Base-by-base conservation (phyloP, 2,888 invertebrate species). In the Tetheella fluctuosa region DNA sequence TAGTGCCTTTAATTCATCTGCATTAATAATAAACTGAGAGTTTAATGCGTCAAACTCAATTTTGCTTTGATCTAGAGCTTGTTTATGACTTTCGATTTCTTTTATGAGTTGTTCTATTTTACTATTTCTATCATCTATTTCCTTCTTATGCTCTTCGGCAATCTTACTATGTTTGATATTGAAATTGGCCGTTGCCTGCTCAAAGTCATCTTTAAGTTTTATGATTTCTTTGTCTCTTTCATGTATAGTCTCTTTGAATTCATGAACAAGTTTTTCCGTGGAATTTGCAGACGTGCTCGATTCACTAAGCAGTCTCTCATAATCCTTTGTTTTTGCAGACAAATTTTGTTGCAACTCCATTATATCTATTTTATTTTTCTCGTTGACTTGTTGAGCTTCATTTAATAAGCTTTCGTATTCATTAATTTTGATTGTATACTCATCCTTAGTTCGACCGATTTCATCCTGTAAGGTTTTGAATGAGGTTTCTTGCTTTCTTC, bases 161-260 rank as follows among this genome's bases (percentile, higher is more conserved):
- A 93, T 93, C 81, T 91, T 92, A 61, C 89, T 92, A 60, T 92
- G 91, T 62, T 91, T 91, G 4, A 92, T 93, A 69, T 93, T 92
- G 64, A 93, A 93, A 73, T 86, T 91, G 13, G 93, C 92, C 34
- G 91, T 90, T 63, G 87, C 81, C 78, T 90, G 83, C 67, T 90
- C 90, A 59, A 93, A 88, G 70, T 95, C 94, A 61, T 88, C 87
- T 73, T 90, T 89, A 6, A 94, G 78, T 79, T 91, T 93, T 57
- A 94, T 90, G 30, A 93, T 90, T 78, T 94, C 94, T 75, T 92
- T 93, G 71, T 94, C 94, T 73, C 94, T 92, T 72, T 94, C 94
- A 64, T 92, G 91, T 53, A 94, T 83, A 5, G 89, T 89, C 75
- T 92, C 89, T 67, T 93, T 90, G 69, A 88, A 93, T 73, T 94